A percentile compares a stretch with the other conserved stretches of the same genome.
These are phyloP conservation scores for Nomada ferruginata DNA, from an alignment of 2,888 invertebrate species.

Conservation along the genomic window DNA sequence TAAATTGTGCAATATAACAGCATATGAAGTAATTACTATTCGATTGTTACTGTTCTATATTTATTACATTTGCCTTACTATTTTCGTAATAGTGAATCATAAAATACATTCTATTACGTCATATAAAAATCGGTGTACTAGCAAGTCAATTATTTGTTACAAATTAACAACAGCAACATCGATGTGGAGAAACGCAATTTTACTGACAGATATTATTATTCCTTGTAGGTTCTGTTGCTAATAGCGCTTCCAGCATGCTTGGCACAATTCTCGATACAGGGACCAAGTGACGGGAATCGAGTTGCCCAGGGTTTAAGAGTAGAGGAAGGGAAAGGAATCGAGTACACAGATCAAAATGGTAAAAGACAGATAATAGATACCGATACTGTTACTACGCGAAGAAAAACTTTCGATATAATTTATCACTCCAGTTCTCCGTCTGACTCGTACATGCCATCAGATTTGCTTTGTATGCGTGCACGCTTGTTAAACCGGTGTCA, in stretches of 20 bases:
- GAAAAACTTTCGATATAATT: conserved; percentile 32
- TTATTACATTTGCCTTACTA: no score
- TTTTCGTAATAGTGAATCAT: no score
- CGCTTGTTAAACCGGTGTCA: background rate
- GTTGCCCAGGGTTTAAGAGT: conserved; percentile 81
- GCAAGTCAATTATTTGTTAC: no score
- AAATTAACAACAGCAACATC: no score
- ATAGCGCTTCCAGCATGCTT: conserved; percentile 77
- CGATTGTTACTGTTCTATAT: no score
- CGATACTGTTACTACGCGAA: conserved; percentile 21
- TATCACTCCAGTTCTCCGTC: background rate
- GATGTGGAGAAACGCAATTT: no score
- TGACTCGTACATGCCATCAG: conserved; percentile 6
- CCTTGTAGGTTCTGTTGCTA: conserved; percentile 75
- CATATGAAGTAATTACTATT: no score
- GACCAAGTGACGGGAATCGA: conserved; percentile 81
- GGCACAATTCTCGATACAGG: conserved; percentile 81
- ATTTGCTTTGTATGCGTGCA: background rate
- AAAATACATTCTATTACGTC: no score
- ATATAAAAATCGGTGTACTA: no score
- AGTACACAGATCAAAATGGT: conserved; percentile 81
- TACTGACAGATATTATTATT: background rate
- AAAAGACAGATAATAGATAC: conserved; percentile 44
- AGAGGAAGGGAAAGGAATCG: conserved; percentile 80
- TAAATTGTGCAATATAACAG: background rate